Evolutionary conservation across 2,113 vertebrate species (phyloP), one percentile per base, ranked within the genome.

Genomic region (Crotophaga sulcirostris): DNA sequence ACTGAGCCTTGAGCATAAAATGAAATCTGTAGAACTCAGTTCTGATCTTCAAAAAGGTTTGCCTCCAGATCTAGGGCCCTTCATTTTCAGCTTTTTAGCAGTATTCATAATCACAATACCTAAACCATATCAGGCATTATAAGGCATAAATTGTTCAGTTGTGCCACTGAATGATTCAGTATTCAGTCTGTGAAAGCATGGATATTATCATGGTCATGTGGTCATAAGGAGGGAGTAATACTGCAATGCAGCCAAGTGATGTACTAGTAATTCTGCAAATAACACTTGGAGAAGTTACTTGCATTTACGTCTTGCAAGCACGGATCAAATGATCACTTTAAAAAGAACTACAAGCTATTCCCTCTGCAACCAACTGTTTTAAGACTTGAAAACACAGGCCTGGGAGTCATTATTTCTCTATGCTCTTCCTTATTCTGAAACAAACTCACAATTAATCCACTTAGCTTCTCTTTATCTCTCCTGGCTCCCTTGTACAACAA

Each of bases 381-480:
- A 69, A 63, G 72, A 68, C 21, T 56, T 90, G 75, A 69, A 94
- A 96, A 47, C 59, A 81, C 29, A 59, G 75, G 75, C 63, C 84
- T 86, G 82, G 68, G 56, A 95, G 64, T 74, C 7, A 26, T 95
- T 94, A 88, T 66, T 96, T 68, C 82, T 85, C 2, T 0, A 34
- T 72, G 56, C 15, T 94, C 21, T 80, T 88, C 85, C 59, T 86
- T 75, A 85, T 73, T 59, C 72, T 84, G 93, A 94, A 84, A 66
- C 75, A 94, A 90, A 95, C n/a, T 90, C 94, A 86, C 79, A 84
- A 86, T 83, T 96, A 91, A 97, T 93, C 44, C 88, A 94, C 76
- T 95, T 96, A 87, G 45, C 17, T 89, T 90, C 66, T 55, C 66
- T 92, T 91, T 90, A 66, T 93, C 81, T 93, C 45, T 73, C 45